Evolutionary conservation across 2,797 vertebrate species (phyloP).

Genomic region (Hipposideros larvatus): DNA sequence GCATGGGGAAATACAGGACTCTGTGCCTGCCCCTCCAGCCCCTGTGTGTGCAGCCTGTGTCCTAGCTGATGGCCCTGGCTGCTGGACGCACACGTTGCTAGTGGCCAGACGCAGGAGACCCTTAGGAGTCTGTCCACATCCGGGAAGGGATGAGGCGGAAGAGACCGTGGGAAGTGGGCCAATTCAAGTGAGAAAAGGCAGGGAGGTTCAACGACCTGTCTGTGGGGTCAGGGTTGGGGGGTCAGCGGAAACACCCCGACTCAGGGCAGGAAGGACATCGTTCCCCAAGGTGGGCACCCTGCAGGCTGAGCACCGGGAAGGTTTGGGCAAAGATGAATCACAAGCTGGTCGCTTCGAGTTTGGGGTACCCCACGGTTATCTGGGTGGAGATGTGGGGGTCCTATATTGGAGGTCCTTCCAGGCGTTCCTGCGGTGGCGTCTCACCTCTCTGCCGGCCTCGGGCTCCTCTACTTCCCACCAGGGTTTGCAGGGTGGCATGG

Average conservation of each 20-base stretch:
- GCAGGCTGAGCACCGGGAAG: accelerated
- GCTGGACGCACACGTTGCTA: accelerated
- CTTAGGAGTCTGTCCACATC: background rate
- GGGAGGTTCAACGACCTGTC: accelerated
- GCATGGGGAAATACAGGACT: no score
- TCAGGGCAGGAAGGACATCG: background rate
- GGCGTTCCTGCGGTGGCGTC: background rate
- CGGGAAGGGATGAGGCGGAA: accelerated
- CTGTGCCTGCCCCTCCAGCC: background rate
- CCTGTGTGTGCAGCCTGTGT: accelerated
- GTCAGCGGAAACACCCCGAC: accelerated
- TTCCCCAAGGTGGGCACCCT: background rate
- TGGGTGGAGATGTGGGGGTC: background rate
- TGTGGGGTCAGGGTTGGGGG: accelerated
- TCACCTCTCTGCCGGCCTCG: background rate
- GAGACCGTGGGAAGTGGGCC: background rate
- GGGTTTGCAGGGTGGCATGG: background rate
- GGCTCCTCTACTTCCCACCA: accelerated
- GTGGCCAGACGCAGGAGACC: background rate
- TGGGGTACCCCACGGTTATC: background rate
- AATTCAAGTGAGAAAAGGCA: background rate
- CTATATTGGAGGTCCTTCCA: background rate
- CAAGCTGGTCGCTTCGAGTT: background rate
- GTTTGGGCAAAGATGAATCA: background rate
- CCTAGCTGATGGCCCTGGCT: background rate